Base-by-base conservation (phyloP, 2,113 vertebrate genomes). In the Acanthochromis polyacanthus region DNA sequence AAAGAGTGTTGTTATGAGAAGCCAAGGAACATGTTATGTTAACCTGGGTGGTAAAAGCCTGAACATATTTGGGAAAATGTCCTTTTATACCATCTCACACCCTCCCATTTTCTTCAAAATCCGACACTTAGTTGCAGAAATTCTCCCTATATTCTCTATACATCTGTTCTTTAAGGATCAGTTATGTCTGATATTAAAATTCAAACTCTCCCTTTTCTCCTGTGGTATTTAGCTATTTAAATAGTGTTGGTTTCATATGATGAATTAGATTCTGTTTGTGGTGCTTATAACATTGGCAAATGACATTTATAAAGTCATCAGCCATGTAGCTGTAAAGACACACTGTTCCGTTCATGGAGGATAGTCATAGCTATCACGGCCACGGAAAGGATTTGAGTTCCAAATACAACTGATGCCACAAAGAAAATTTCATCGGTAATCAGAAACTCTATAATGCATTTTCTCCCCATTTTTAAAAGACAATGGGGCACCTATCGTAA, bases 21-120 rank as follows among this genome's bases (percentile, higher is more conserved):
- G 84, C 75, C 78, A 69, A 76, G 65, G 77, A 83, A 90, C 88
- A 88, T 94, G 91, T 90, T 93, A 75, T 92, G 85, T 76, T 94
- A 92, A 93, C 91, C 91, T 89, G 89, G 91, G 91, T 89, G 90
- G 85, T 90, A 88, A 90, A 92, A 76, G 82, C 84, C 83, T 43
- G 22, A 70, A 91, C 87, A 89, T 84, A 88, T 89, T 88, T 92
- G 83, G 76, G 78, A 85, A 93, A 91, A 92, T 89, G 76, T 57
- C 65, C 87, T 79, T 84, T 81, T 82, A 80, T 89, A 83, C 81
- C 83, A 58, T 73, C 67, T 79, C 71, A 80, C 82, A 62, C 82
- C 83, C 77, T 57, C 45, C 63, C 22, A n/a, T 78, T 77, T 69
- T 71, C 43, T 2, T 48, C 10, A 10, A 25, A 64, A 59, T 75